phyloP scores from a whole-genome alignment of 2,888 invertebrate genomes.

The Noctua janthina region DNA sequence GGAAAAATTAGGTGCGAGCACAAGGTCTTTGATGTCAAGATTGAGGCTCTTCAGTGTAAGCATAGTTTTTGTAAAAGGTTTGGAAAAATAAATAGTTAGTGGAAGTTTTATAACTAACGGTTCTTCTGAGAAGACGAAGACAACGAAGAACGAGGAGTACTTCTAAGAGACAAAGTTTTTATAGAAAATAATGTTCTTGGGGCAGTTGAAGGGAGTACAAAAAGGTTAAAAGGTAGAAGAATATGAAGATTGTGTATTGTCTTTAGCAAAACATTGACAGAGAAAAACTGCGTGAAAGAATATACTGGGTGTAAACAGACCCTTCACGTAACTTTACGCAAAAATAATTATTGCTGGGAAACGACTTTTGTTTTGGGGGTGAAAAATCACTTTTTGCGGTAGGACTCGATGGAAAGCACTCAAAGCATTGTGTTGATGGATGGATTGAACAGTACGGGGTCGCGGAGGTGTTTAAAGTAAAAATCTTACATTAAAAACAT shows the following conservation, averaged over 20 bases:
- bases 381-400: too few relatives aligned
- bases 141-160: neutral
- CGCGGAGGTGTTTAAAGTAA: too few relatives aligned
- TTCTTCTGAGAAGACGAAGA: too few relatives aligned
- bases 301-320: too few relatives aligned
- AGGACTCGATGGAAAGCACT: too few relatives aligned
- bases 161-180: neutral
- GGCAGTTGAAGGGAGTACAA: neutral
- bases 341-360: too few relatives aligned
- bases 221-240: neutral
- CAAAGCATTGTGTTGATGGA: too few relatives aligned
- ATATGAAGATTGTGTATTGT: neutral
- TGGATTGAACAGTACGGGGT: too few relatives aligned
- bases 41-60: slow-evolving; percentile 4
- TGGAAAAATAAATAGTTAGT: neutral
- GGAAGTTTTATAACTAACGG: too few relatives aligned
- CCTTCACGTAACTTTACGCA: too few relatives aligned
- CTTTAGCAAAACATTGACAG: neutral
- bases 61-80: slow-evolving; percentile 6
- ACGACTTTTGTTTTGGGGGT: too few relatives aligned
- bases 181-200: neutral
- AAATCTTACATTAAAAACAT: too few relatives aligned
- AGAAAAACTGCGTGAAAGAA: neutral
- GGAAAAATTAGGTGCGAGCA: slow-evolving; percentile 40
- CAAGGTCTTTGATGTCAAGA: slow-evolving; percentile 34